A percentile compares a stretch with the other conserved stretches of the same genome.
These are phyloP conservation scores for Phalera bucephala DNA, from an alignment of 2,888 invertebrate species.

Conservation along the genomic window DNA sequence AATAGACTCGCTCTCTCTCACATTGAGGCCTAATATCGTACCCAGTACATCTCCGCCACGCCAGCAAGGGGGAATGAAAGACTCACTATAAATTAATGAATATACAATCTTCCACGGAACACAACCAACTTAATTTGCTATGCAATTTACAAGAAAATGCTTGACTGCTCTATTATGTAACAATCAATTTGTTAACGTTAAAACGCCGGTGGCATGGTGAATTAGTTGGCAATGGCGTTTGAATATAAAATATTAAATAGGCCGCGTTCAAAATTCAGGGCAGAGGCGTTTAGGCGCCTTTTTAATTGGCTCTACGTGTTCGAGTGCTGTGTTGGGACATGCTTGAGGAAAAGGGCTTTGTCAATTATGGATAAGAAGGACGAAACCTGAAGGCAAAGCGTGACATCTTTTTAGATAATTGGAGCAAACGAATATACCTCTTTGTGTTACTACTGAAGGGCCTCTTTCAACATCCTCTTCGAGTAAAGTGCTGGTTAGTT, in stretches of 20 bases:
- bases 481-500: too few relatives aligned
- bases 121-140: too few relatives aligned
- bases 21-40: too few relatives aligned
- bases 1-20: too few relatives aligned
- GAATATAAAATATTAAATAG: not conserved
- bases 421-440: not conserved
- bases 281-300: slow-evolving; percentile 1
- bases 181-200: not conserved
- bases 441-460: too few relatives aligned
- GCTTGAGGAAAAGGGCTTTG: not conserved
- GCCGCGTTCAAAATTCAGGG: not conserved
- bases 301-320: slow-evolving; percentile 2
- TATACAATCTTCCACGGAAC: too few relatives aligned
- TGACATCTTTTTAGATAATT: not conserved
- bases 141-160: too few relatives aligned
- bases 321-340: not conserved
- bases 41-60: too few relatives aligned
- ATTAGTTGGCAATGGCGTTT: not conserved
- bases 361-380: not conserved
- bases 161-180: not conserved
- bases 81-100: too few relatives aligned
- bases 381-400: not conserved
- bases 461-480: too few relatives aligned
- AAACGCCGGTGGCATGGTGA: not conserved
- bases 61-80: too few relatives aligned